A percentile compares a stretch with the other conserved stretches of the same genome.
These are phyloP conservation scores for Eupithecia pulchellata DNA, from an alignment of 2,888 invertebrate genomes.

Conservation along the genomic window DNA sequence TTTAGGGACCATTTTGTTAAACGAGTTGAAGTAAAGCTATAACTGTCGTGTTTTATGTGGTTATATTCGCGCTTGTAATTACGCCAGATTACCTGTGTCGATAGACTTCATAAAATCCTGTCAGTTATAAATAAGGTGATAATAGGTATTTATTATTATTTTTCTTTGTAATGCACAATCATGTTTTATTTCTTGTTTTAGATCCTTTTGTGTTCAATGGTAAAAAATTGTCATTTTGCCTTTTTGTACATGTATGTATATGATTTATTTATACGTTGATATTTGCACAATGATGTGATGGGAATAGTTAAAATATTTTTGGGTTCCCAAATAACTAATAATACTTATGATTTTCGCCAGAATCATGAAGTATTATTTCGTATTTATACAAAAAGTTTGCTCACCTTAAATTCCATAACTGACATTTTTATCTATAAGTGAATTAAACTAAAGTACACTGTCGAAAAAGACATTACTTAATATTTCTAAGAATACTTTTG, in stretches of 20 bases:
- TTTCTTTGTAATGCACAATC: conserved; percentile 80
- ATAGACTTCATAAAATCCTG: conserved; percentile 52
- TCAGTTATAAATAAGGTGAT: conserved; percentile 72
- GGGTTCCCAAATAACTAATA: conserved; percentile 43
- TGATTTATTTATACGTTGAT: conserved; percentile 68
- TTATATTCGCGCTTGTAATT: conserved; percentile 56
- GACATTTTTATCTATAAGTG: conserved; percentile 70
- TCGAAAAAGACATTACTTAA: conserved; percentile 80
- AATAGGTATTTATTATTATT: conserved; percentile 72
- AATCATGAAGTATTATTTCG: conserved; percentile 50
- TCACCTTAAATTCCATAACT: conserved; percentile 66
- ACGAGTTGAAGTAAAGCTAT: conserved; percentile 66
- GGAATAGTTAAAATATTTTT: conserved; percentile 52
- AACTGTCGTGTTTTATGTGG: conserved; percentile 51
- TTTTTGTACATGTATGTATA: conserved; percentile 73
- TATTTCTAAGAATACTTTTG: conserved; percentile 78
- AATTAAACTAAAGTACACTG: conserved; percentile 77
- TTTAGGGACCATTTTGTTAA: conserved; percentile 84
- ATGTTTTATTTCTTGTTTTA: conserved; percentile 65
- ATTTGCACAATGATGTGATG: conserved; percentile 74
- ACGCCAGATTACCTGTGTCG: conserved; percentile 71
- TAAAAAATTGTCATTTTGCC: conserved; percentile 60
- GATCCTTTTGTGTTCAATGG: conserved; percentile 65
- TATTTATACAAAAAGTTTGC: conserved; percentile 59
- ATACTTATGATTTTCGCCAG: conserved; percentile 71